phyloP scores from a whole-genome alignment of 2,888 invertebrate species.

The Drosophila mimica region DNA sequence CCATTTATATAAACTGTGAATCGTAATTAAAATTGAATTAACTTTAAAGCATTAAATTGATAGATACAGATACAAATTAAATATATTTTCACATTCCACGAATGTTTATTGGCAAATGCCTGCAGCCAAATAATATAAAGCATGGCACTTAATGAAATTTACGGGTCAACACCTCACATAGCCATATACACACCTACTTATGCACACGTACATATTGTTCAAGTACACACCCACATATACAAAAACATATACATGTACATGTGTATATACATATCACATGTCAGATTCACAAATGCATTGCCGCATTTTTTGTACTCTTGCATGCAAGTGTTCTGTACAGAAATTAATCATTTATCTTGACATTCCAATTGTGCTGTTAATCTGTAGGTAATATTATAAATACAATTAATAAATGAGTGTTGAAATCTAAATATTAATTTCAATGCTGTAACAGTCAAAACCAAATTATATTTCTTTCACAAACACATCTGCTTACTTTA shows the following conservation, averaged over 20 bases:
- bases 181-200: neutral
- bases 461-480: neutral
- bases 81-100: neutral
- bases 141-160: constrained; percentile 62
- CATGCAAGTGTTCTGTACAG: neutral
- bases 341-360: neutral
- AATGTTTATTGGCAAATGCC: constrained; percentile 40
- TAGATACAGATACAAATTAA: constrained; percentile 6
- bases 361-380: neutral
- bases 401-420: neutral
- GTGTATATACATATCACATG: constrained; percentile 11
- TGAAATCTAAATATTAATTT: neutral
- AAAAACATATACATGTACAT: neutral
- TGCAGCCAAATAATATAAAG: constrained; percentile 55
- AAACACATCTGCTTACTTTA: neutral
- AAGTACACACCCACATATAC: neutral
- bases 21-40: constrained; percentile 33
- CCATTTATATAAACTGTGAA: constrained; percentile 26
- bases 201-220: neutral
- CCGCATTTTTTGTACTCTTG: constrained; percentile 32
- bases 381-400: neutral
- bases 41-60: constrained; percentile 20
- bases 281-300: constrained; percentile 13
- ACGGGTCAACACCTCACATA: constrained; percentile 61
- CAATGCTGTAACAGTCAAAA: neutral